phyloP scores from a whole-genome alignment of 1,140 invertebrate genomes.

The Magallana ariakensis region DNA sequence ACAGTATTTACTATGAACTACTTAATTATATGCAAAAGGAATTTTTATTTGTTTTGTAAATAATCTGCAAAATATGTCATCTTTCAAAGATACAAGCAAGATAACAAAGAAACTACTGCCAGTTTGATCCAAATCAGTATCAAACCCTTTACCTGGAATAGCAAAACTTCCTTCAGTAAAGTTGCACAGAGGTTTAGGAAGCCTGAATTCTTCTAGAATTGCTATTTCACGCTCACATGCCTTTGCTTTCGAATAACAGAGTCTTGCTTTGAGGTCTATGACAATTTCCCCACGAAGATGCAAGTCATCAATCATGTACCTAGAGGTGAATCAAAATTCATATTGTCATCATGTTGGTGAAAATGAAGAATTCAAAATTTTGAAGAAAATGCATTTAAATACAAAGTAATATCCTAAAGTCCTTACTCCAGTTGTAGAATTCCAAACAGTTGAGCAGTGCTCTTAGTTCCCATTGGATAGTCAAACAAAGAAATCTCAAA shows the following conservation, averaged over 20 bases:
- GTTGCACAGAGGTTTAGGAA: slow-evolving; percentile 6
- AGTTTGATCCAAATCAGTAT: no score
- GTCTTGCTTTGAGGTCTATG: background rate
- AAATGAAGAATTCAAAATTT: background rate
- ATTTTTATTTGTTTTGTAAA: no score
- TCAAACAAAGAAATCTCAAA: slow-evolving; percentile 19
- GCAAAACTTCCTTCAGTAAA: slow-evolving; percentile 14
- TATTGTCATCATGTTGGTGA: no score
- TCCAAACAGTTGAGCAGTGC: slow-evolving; percentile 15
- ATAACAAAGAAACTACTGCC: no score
- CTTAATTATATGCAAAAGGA: no score
- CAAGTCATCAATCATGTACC: slow-evolving; percentile 17
- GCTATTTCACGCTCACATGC: background rate
- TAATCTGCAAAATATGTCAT: no score
- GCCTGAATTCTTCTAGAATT: slow-evolving; percentile 3
- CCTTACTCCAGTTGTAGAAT: slow-evolving; percentile 18
- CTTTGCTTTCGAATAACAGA: background rate
- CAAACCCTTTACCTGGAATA: background rate
- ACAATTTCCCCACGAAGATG: slow-evolving; percentile 1
- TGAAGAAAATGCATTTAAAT: background rate
- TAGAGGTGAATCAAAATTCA: background rate
- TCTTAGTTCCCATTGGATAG: slow-evolving; percentile 33
- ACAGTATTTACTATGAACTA: no score
- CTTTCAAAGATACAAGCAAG: no score
- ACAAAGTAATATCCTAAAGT: no score